These are phyloP conservation scores for Caenorhabditis latens DNA, from an alignment of 1,140 invertebrate species.

Conservation along the genomic window DNA sequence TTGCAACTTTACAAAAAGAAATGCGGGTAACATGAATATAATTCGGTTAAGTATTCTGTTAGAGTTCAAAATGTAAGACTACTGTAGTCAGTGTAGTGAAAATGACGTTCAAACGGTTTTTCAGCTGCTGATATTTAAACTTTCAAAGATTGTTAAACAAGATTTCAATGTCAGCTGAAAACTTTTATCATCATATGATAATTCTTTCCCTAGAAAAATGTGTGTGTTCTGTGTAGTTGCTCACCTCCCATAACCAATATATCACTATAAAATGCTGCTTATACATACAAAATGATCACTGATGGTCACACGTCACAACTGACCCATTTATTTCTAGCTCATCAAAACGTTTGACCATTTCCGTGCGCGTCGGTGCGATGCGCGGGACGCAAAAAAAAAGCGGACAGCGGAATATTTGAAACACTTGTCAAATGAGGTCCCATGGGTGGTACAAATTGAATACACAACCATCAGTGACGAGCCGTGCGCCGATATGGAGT, in stretches of 20 bases:
- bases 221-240: not conserved
- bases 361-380: not conserved
- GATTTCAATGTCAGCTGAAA: no score
- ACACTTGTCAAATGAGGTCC: constrained; percentile 46
- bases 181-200: not conserved
- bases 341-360: not conserved
- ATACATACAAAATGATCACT: not conserved
- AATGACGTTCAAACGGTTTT: not conserved
- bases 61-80: no score
- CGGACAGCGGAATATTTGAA: constrained; percentile 40
- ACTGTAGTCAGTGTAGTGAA: not conserved
- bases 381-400: constrained; percentile 21
- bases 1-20: no score
- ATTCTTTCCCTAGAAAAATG: not conserved
- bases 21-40: no score
- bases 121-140: no score
- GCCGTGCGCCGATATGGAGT: not conserved
- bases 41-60: no score
- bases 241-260: not conserved
- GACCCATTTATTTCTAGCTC: not conserved
- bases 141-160: no score
- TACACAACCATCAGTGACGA: constrained; percentile 25
- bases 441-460: constrained; percentile 49
- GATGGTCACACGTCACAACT: not conserved
- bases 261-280: not conserved